Evolutionary conservation across 2,888 invertebrate species (phyloP).

Genomic region (Pseudococcus longispinus): DNA sequence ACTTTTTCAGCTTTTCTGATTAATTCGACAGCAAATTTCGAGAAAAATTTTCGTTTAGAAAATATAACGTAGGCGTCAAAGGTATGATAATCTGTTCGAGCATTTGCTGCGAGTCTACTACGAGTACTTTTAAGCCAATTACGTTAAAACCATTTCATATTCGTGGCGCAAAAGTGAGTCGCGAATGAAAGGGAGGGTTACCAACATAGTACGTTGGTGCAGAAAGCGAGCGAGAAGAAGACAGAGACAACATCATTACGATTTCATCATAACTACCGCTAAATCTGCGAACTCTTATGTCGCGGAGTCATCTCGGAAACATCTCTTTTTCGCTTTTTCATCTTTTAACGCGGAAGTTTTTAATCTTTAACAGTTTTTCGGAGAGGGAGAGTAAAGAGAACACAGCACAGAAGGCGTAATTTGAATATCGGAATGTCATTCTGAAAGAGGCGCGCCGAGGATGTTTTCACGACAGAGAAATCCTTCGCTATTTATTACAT

Average conservation of each 20-base stretch:
- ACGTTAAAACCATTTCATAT: conserved; percentile 10
- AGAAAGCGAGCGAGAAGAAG: neutral
- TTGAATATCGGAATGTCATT: conserved; percentile 39
- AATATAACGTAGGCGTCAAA: neutral
- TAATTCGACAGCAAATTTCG: neutral
- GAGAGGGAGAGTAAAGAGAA: neutral
- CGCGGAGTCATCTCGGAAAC: neutral
- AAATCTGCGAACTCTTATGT: neutral
- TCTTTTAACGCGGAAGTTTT: conserved; percentile 22
- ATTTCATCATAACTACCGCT: neutral
- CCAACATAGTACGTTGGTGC: neutral
- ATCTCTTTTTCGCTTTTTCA: neutral
- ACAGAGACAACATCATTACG: neutral
- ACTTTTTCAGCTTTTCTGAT: neutral
- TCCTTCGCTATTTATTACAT: conserved; percentile 35
- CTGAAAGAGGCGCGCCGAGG: neutral
- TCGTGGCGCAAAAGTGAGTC: neutral
- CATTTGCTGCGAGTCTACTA: neutral
- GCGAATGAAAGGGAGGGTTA: neutral
- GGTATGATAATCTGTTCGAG: conserved; percentile 1
- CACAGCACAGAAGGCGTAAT: neutral
- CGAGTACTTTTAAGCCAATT: conserved; percentile 29
- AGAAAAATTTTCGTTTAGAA: neutral
- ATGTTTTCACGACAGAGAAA: neutral
- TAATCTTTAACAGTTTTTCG: conserved; percentile 22